phyloP scores from a whole-genome alignment of 2,113 vertebrate species.

The Cephalopholis sonnerati region DNA sequence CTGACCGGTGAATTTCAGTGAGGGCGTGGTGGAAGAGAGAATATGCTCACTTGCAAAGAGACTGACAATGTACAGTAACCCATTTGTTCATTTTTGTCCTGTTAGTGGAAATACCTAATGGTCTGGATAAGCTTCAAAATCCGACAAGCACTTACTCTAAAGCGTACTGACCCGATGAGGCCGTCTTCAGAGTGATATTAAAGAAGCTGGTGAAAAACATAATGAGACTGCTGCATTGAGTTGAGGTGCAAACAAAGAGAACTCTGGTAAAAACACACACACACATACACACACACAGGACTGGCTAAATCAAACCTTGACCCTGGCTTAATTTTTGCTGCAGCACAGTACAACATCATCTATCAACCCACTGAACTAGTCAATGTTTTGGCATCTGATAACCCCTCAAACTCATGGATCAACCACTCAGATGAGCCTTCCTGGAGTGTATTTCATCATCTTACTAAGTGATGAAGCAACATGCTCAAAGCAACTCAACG shows the following conservation, averaged over 20 bases:
- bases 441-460: background rate
- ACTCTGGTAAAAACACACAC: background rate
- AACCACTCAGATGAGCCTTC: background rate
- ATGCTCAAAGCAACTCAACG: background rate
- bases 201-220: too few relatives aligned
- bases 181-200: background rate
- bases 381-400: background rate
- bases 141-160: too few relatives aligned
- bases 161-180: background rate
- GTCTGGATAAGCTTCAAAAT: background rate
- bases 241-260: background rate
- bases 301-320: background rate
- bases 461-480: background rate
- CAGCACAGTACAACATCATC: background rate
- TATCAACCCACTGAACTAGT: background rate
- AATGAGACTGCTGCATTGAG: background rate
- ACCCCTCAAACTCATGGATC: background rate
- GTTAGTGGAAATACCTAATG: background rate
- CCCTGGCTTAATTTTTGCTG: background rate
- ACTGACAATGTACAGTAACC: background rate
- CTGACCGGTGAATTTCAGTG: background rate
- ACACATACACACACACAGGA: background rate
- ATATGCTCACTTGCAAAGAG: background rate
- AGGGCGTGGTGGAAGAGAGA: background rate
- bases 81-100: background rate